Percentiles rank a stretch among this genome's conserved stretches.
These are phyloP conservation scores for Pentalonia nigronervosa DNA, from an alignment of 1,140 invertebrate species.

Conservation along the genomic window DNA sequence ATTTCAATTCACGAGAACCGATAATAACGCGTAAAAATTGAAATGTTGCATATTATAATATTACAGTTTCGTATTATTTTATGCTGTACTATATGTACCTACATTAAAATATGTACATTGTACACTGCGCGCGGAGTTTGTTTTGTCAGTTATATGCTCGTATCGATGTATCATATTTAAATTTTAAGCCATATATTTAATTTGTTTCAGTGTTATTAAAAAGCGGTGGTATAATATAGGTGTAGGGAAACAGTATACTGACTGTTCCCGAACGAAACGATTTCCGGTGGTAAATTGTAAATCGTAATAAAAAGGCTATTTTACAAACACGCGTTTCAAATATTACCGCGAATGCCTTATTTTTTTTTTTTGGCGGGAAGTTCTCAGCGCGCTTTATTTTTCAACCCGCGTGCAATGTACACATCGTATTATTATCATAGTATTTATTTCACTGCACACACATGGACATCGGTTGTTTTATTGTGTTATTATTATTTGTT, in stretches of 20 bases:
- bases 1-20: not conserved
- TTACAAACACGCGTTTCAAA: not conserved
- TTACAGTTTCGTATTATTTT: not conserved
- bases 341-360: not conserved
- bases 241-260: not conserved
- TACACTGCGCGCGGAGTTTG: not conserved
- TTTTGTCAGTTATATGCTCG: not conserved
- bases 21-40: not conserved
- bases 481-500: not conserved
- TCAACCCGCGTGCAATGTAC: not conserved
- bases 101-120: not conserved
- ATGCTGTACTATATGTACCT: not conserved
- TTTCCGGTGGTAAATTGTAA: not conserved
- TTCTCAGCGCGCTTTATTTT: not conserved
- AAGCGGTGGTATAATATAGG: not conserved
- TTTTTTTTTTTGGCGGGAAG: conserved; percentile 44
- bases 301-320: not conserved
- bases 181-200: not conserved
- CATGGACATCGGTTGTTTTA: not conserved
- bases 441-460: not conserved
- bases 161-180: not conserved
- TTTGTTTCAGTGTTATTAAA: not conserved
- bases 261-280: not conserved
- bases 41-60: not conserved
- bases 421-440: not conserved